Evolutionary conservation across 2,113 vertebrate genomes (phyloP).

Genomic region (Nothoprocta perdicaria): DNA sequence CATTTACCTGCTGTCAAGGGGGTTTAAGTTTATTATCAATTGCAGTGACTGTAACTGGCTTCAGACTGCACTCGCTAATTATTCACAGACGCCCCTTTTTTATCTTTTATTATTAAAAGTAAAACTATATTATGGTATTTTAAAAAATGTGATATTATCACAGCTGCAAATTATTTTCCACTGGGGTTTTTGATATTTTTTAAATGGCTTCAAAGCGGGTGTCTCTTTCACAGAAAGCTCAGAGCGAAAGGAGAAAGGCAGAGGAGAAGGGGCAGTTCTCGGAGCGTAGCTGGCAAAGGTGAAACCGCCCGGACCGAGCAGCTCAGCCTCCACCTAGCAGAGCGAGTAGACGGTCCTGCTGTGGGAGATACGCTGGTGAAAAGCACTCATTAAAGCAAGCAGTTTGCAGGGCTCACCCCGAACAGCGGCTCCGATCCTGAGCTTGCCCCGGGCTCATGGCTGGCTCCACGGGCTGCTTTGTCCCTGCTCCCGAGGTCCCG

Average conservation of each 20-base stretch:
- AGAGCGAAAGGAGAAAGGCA: constrained; percentile 16
- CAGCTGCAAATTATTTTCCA: constrained; percentile 86
- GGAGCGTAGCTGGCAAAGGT: constrained; percentile 41
- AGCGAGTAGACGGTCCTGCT: constrained; percentile 14
- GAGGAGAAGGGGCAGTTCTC: constrained; percentile 55
- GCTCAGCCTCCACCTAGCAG: constrained; percentile 42
- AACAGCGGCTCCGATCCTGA: neutral
- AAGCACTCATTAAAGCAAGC: constrained; percentile 4
- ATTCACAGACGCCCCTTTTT: constrained; percentile 84
- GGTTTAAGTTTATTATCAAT: constrained; percentile 93
- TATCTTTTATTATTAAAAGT: constrained; percentile 87
- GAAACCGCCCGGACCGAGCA: constrained; percentile 32
- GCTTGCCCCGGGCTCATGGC: neutral
- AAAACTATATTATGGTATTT: constrained; percentile 78
- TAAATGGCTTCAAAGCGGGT: constrained; percentile 61
- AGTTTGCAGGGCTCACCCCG: neutral
- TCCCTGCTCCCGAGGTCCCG: neutral
- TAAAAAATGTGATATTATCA: constrained; percentile 77
- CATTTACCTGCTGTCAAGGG: constrained; percentile 94
- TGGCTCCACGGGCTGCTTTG: neutral
- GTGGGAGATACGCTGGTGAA: constrained; percentile 9
- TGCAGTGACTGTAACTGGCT: constrained; percentile 88
- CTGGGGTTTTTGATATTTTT: constrained; percentile 55
- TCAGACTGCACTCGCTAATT: constrained; percentile 88
- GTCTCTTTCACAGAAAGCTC: constrained; percentile 58